A percentile compares a stretch with the other conserved stretches of the same genome.
phyloP scores from a whole-genome alignment of 2,888 invertebrate species.

The Noctua janthina region DNA sequence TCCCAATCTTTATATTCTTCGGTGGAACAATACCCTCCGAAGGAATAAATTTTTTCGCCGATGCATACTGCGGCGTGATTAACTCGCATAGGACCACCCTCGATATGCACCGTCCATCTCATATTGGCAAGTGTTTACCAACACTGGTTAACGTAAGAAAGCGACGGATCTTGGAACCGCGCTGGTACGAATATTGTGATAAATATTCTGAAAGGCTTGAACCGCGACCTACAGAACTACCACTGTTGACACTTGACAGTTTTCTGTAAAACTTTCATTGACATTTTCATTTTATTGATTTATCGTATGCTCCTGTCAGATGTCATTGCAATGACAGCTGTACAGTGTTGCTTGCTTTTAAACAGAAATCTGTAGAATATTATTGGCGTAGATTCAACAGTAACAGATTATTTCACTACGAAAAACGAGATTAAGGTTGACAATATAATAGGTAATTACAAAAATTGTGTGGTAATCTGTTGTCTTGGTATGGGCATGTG shows the following conservation, averaged over 20 bases:
- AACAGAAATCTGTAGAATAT: slow-evolving; percentile 1
- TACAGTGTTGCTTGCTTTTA: slow-evolving; percentile 7
- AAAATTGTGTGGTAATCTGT: too few relatives aligned
- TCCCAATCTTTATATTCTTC: slow-evolving; percentile 94
- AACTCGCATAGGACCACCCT: slow-evolving; percentile 97
- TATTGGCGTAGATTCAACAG: not conserved
- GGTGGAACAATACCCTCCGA: slow-evolving; percentile 97
- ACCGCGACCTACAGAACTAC: not conserved
- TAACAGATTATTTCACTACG: not conserved
- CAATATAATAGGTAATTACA: too few relatives aligned
- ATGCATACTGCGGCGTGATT: slow-evolving; percentile 97
- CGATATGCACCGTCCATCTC: slow-evolving; percentile 96
- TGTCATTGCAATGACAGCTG: slow-evolving; percentile 22
- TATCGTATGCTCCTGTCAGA: slow-evolving; percentile 28
- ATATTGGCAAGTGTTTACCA: slow-evolving; percentile 81
- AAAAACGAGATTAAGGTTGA: not conserved
- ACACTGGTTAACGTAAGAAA: slow-evolving; percentile 22
- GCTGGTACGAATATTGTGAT: slow-evolving; percentile 17
- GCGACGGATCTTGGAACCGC: slow-evolving; percentile 34
- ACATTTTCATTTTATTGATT: slow-evolving; percentile 54
- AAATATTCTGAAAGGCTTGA: slow-evolving; percentile 1
- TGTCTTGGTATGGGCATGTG: too few relatives aligned
- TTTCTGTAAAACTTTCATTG: slow-evolving; percentile 30
- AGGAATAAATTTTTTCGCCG: slow-evolving; percentile 95
- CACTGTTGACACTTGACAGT: slow-evolving; percentile 40